Conservation (phyloP, 2,113 vertebrate genomes). For the Bolborhynchus lineola region DNA sequence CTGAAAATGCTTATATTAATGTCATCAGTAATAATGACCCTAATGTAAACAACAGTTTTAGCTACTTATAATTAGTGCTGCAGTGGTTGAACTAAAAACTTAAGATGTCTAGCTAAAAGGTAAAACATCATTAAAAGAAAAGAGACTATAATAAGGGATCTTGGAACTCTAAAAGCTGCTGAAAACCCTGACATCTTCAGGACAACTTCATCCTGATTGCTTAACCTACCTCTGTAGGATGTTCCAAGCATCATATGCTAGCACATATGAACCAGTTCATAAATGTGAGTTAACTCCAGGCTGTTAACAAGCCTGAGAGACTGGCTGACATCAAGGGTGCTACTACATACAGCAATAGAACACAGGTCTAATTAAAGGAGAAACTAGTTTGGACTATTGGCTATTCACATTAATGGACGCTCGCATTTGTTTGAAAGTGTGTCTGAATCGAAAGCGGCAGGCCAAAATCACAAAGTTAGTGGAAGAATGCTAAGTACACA, state of each 20-base stretch:
- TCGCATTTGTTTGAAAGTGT: not conserved
- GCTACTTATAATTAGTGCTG: not conserved
- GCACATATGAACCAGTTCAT: not conserved
- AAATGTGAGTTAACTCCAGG: not conserved
- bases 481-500: not conserved
- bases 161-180: not conserved
- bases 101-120: not conserved
- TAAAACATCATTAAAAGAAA: not conserved
- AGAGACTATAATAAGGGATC: not conserved
- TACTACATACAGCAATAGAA: not conserved
- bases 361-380: not conserved
- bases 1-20: slow-evolving; percentile 55
- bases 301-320: not conserved
- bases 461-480: not conserved
- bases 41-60: not conserved
- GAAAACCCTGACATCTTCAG: not conserved
- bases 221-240: not conserved
- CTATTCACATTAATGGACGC: not conserved
- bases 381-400: not conserved
- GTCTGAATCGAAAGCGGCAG: not conserved
- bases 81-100: not conserved
- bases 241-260: not conserved
- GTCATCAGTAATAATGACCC: not conserved
- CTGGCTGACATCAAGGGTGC: not conserved
- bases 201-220: not conserved